Evolutionary conservation across 2,888 invertebrate genomes (phyloP), one percentile per base, ranked within the genome.

Genomic region (Stratiomys singularior): DNA sequence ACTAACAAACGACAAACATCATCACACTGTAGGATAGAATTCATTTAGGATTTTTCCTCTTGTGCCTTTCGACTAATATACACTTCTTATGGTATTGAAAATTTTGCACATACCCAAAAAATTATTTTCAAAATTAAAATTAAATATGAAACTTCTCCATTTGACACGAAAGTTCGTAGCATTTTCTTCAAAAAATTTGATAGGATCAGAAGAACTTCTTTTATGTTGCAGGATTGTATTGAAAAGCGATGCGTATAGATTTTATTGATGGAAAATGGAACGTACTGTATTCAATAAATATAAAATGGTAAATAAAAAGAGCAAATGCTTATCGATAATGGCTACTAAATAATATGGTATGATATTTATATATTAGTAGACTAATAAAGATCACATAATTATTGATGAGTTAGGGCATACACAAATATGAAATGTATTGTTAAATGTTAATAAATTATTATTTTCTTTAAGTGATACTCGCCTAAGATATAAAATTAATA

Each of bases 361-460:
- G n/a, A 64, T 28, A 64, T 64, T 28, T 64, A 64, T 18, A 60
- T 30, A 30, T 60, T 60, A 27, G 64, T 64, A 64, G 64, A 30
- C 64, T 64, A 64, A 9, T 64, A 64, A 64, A 11, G 15, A 64
- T 30, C 30, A 28, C 28, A 64, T 64, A 64, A 30, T 25, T 64
- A 28, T 64, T 64, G 25, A 64, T 21, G 18, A 30, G 64, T 64
- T 64, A 30, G 64, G 25, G 30, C 30, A 64, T 64, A 64, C 64
- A 64, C 64, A 64, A 64, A 27, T 64, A 64, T 30, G 64, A 64
- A 64, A 28, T 64, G 25, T 64, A 64, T 64, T 64, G 64, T 64
- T 64, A 64, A 64, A 64, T 64, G 64, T 64, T 64, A 64, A 64
- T 64, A 64, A 64, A 64, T 64, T 64, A 64, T 64, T 64, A 64